phyloP scores from a whole-genome alignment of 2,797 vertebrate species.

The Hapalemur alaotrensis region DNA sequence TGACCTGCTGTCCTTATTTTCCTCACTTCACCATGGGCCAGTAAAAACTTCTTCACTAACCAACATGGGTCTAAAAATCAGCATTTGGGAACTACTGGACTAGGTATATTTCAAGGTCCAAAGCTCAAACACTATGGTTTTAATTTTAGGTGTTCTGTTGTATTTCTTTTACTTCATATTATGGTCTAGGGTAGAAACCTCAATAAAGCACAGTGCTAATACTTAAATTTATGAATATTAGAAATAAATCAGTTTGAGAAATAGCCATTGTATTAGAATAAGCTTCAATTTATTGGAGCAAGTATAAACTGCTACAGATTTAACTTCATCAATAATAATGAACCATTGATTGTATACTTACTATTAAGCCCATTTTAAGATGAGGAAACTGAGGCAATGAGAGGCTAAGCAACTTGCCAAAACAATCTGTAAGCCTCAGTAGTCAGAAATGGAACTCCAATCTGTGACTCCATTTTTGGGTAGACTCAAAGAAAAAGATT shows the following conservation, averaged over 20 bases:
- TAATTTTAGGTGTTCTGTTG: not conserved
- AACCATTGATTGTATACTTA: not conserved
- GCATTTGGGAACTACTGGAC: not conserved
- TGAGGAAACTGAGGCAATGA: conserved; percentile 11
- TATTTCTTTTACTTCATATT: conserved; percentile 34
- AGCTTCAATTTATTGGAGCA: not conserved
- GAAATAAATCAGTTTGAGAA: conserved; percentile 18
- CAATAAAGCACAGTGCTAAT: not conserved
- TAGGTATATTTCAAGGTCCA: conserved; percentile 25
- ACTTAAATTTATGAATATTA: not conserved
- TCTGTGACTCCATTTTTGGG: not conserved
- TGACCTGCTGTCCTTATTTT: not conserved
- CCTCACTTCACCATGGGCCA: not conserved
- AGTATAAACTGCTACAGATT: not conserved
- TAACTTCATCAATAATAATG: not conserved
- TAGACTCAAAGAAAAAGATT: not conserved
- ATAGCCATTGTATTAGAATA: not conserved
- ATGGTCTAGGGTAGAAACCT: not conserved
- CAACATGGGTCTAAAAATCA: not conserved
- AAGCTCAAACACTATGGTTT: conserved; percentile 5
- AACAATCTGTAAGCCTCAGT: not conserved
- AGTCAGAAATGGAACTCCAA: not conserved
- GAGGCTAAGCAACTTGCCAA: not conserved
- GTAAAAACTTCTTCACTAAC: not conserved
- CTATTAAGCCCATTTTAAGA: conserved; percentile 34